phyloP scores from a whole-genome alignment of 2,113 vertebrate genomes.

The Falcunculus frontatus region DNA sequence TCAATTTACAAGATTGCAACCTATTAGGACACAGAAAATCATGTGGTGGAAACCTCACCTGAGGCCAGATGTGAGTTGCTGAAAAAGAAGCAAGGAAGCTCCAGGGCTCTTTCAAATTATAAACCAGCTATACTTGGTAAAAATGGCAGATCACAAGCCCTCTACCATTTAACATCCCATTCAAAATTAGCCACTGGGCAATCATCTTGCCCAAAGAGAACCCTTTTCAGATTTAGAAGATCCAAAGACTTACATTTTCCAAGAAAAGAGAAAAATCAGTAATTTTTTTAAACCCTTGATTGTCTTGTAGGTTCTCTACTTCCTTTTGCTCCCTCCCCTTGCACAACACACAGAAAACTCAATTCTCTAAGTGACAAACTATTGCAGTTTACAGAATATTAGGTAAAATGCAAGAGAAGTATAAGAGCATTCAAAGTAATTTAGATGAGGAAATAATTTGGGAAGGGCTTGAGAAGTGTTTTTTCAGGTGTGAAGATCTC shows the following conservation, averaged over 20 bases:
- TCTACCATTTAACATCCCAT: not conserved
- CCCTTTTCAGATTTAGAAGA: not conserved
- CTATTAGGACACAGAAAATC: not conserved
- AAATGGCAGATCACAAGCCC: not conserved
- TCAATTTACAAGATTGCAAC: not conserved
- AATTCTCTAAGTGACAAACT: not conserved
- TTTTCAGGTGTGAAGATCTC: not conserved
- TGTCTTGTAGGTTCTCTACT: accelerated
- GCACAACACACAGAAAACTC: not conserved
- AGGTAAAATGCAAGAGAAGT: not conserved
- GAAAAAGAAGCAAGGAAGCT: not conserved
- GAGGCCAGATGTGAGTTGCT: not conserved
- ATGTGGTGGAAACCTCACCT: not conserved
- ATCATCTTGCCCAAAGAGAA: not conserved
- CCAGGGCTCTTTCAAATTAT: not conserved
- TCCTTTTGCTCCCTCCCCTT: not conserved
- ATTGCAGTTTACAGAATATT: not conserved
- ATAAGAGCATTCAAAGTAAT: not conserved
- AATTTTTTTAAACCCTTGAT: not conserved
- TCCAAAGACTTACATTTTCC: not conserved
- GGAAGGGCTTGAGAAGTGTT: not conserved
- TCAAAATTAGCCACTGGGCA: not conserved
- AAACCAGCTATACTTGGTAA: not conserved
- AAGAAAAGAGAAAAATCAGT: not conserved
- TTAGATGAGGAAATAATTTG: not conserved